Percentiles rank a stretch among this genome's conserved stretches.
phyloP scores from a whole-genome alignment of 2,888 invertebrate species.

The Eulithis prunata region DNA sequence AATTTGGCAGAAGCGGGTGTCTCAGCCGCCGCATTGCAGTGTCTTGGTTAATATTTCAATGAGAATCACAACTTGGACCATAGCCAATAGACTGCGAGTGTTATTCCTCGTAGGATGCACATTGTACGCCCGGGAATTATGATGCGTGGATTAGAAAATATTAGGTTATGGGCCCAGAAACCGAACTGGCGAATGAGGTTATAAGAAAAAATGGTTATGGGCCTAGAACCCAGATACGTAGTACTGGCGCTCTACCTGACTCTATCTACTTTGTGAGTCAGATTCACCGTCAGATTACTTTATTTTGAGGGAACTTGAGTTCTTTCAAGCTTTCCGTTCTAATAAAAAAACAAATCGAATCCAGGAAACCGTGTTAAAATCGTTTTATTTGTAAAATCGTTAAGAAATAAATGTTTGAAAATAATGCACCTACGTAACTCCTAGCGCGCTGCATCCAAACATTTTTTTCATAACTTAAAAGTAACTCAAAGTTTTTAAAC shows the following conservation, averaged over 20 bases:
- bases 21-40: conserved; percentile 73
- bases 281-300: too few relatives aligned
- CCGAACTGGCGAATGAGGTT: too few relatives aligned
- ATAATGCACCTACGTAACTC: background rate
- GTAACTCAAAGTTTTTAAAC: conserved; percentile 53
- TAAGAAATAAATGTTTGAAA: too few relatives aligned
- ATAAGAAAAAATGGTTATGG: too few relatives aligned
- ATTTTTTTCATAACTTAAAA: conserved; percentile 40
- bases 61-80: conserved; percentile 75
- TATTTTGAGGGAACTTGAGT: too few relatives aligned
- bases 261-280: too few relatives aligned
- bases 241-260: too few relatives aligned
- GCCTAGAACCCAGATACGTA: too few relatives aligned
- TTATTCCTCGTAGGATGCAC: conserved; percentile 47
- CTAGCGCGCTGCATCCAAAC: conserved; percentile 18
- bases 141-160: conserved; percentile 23
- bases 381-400: too few relatives aligned
- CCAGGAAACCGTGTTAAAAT: too few relatives aligned
- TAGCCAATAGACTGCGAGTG: conserved; percentile 62
- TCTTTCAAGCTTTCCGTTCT: too few relatives aligned
- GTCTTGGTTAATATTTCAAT: conserved; percentile 84
- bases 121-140: conserved; percentile 33
- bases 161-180: conserved; percentile 5
- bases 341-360: too few relatives aligned
- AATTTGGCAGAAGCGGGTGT: conserved; percentile 61